Base-by-base conservation (phyloP, 2,797 vertebrate species). In the Yasuhikotakia modesta region DNA sequence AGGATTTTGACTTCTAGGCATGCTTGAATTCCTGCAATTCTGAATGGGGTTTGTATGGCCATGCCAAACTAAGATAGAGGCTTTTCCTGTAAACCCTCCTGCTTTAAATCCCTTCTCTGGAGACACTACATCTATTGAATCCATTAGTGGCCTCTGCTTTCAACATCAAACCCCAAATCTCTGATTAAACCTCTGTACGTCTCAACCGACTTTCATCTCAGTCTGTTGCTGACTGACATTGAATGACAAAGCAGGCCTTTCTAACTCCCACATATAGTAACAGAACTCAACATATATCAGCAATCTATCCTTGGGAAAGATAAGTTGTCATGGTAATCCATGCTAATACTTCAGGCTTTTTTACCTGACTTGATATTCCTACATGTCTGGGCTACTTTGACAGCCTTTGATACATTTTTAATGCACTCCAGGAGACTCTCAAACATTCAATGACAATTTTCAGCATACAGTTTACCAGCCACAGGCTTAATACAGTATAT, bases 91-190 rank as follows among this genome's bases (percentile, higher is more conserved):
- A 83, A 83, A 81, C 79, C 84, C 55, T 46, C 17, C 79, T 60
- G 57, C 83, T 69, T 52, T 30, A 48, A 76, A 52, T 76, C 66
- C 30, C 27, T 30, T 79, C 82, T 80, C 76, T 63, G 55, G 80
- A 82, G 82, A 67, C 76, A 52, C 67, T 74, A 73, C 67, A 78
- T 73, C 63, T 66, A 67, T 64, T 80, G 80, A 83, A 78, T 81
- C 63, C 82, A 76, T 85, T 78, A 83, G 72, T 85, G 76, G 67
- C 76, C 73, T 75, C 71, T 75, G 58, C 76, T 77, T 78, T 82
- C 80, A 82, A 75, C 80, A 76, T 83, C 75, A 78, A 76, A 70
- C 71, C 80, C 78, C 80, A 76, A 78, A 83, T 84, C 75, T 85
- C 80, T 70, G 82, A 83, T 80, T 83, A 82, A 82, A 80, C 65